Evolutionary conservation across 37 sponge, comb jelly and placozoan genomes (phyloP), one percentile per base, ranked within the genome.

Genomic region (Mnemiopsis leidyi): DNA sequence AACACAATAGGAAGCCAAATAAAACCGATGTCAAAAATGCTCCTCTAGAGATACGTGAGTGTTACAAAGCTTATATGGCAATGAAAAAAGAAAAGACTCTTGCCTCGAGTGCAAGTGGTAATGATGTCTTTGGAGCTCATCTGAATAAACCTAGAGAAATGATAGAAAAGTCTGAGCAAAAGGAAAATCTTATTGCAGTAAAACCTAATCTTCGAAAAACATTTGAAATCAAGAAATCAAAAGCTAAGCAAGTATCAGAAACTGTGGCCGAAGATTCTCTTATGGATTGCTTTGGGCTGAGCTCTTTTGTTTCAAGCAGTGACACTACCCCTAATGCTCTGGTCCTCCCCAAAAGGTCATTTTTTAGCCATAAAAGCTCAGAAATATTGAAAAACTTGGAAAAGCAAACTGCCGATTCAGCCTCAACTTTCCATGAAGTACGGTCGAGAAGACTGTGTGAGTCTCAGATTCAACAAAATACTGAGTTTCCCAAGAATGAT

Each of bases 101-200:
- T 2, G 23, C 2, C 2, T 5, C 82, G 21, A n/a, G 39, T 18
- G 90, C 82, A 7, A n/a, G 39, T 18, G 90, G 90, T 39, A 61
- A 23, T 26, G 90, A 85, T 40, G 90, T 85, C 16, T 85, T 85
- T 40, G 90, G 90, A 20, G 32, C 90, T 85, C 38, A 85, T 23
- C 61, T 85, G n/a, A 85, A 85, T 26, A 85, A 85, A 39, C 61
- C 61, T 3, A 33, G 39, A 25, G 61, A 38, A 40, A 28, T 85
- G n/a, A 13, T 16, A 1, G 32, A 77, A 31, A n/a, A 40, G 1
- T 7, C 40, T 25, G 35, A 38, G 1, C 2, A 38, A 3, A 3
- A 20, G 9, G 61, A 38, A n/a, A 85, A 85, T 36, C 29, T 85
- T 39, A 61, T 39, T 1, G 48, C 35, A 7, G 36, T 13, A 36